Evolutionary conservation across 2,888 invertebrate genomes (phyloP).

Genomic region (Agrotis ipsilon): DNA sequence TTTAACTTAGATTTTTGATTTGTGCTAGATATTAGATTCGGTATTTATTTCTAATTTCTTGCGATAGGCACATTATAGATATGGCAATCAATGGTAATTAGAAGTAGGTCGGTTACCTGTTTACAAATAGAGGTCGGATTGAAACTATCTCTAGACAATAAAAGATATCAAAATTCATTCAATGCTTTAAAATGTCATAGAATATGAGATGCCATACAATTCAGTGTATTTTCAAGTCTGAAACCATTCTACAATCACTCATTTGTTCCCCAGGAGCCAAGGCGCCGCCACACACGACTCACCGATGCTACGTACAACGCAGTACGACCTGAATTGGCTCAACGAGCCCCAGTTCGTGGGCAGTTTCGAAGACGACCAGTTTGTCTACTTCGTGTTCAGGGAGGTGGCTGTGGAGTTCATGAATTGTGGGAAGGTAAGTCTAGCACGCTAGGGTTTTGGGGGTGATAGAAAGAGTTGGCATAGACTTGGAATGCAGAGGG

Average conservation of each 20-base stretch:
- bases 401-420: constrained; percentile 98
- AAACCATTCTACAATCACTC: too few species aligned
- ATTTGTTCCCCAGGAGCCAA: constrained; percentile 77
- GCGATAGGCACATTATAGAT: not conserved
- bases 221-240: too few species aligned
- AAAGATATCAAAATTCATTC: too few species aligned
- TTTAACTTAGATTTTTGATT: constrained; percentile 32
- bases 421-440: constrained; percentile 96
- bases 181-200: too few species aligned
- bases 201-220: too few species aligned
- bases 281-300: constrained; percentile 82
- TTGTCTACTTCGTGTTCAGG: constrained; percentile 97
- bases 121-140: too few species aligned
- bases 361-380: constrained; percentile 96
- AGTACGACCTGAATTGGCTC: constrained; percentile 96
- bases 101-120: not conserved
- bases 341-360: constrained; percentile 98
- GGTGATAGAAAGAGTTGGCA: too few species aligned
- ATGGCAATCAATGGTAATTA: not conserved
- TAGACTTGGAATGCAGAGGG: too few species aligned
- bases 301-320: constrained; percentile 93
- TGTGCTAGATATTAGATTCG: constrained; percentile 23
- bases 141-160: too few species aligned
- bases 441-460: too few species aligned
- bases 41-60: constrained; percentile 10